Evolutionary conservation across 2,888 invertebrate species (phyloP), one percentile per base, ranked within the genome.

Genomic region (Tillus elongatus): DNA sequence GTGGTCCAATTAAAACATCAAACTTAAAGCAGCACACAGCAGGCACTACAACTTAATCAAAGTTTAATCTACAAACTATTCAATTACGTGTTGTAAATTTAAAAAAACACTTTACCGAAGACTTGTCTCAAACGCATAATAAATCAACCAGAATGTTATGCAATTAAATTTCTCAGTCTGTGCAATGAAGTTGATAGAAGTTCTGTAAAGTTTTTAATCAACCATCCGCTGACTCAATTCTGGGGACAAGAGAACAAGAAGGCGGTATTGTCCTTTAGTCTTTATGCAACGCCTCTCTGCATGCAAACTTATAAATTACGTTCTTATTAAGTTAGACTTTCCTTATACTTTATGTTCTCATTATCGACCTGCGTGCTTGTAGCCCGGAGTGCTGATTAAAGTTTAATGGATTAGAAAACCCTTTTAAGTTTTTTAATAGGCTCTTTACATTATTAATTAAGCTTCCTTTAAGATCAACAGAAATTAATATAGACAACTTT

Each of bases 291-390:
- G 45, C 45, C 46, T 52, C 46, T 52, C 45, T 51, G 54, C 57
- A 56, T 49, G 54, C 52, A 53, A 54, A 56, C 53, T 58, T 50
- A 52, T 56, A n/a, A 58, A 59, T 59, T 57, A 56, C 58, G 56
- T 56, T 55, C 55, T 59, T 58, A 58, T 58, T 54, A 49, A 57
- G 54, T 59, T 58, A 56, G 53, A 48, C 51, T 46, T 51, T 50
- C 48, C 47, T 49, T 41, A 39, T n/a, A n/a, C n/a, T n/a, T n/a
- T n/a, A n/a, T n/a, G n/a, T 19, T 19, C 24, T 19, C 24, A 19
- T 19, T 19, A 19, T 19, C 24, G 24, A n/a, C 24, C n/a, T 19
- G n/a, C 6, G 24, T n/a, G n/a, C 24, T 19, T 19, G 24, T 19
- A 8, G n/a, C 24, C 24, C 6, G 24, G 24, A 19, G n/a, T 19